A percentile compares a stretch with the other conserved stretches of the same genome.
phyloP scores from a whole-genome alignment of 2,888 invertebrate species.

The Calliphora vomitoria region DNA sequence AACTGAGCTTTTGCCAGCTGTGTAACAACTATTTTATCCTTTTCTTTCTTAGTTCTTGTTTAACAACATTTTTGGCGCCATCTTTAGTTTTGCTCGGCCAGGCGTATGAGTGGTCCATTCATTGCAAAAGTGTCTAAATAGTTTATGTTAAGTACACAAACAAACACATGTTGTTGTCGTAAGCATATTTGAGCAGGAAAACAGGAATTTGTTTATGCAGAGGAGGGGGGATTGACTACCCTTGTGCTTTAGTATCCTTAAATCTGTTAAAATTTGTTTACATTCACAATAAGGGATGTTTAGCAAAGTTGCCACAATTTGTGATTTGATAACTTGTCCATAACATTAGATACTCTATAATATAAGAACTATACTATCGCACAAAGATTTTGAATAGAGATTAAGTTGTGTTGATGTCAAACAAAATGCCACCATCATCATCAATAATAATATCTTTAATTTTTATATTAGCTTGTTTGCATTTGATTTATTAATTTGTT shows the following conservation, averaged over 20 bases:
- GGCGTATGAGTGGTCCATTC: constrained; percentile 34
- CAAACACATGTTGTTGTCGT: background rate
- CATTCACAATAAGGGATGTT: constrained; percentile 21
- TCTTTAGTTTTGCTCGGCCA: constrained; percentile 62
- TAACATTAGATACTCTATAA: too few relatives aligned
- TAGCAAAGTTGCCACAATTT: constrained; percentile 48
- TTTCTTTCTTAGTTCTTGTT: constrained; percentile 37
- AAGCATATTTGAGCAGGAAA: background rate
- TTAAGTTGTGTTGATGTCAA: too few relatives aligned
- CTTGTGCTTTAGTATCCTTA: constrained; percentile 7
- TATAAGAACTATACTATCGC: too few relatives aligned
- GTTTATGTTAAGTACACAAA: background rate
- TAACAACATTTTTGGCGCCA: constrained; percentile 65
- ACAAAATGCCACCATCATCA: too few relatives aligned
- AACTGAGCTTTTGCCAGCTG: constrained; percentile 67
- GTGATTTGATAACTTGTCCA: background rate
- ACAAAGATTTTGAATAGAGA: too few relatives aligned
- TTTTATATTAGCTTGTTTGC: background rate
- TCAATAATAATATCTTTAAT: too few relatives aligned
- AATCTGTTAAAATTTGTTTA: constrained; percentile 26
- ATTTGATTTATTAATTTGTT: background rate
- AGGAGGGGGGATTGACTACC: too few relatives aligned
- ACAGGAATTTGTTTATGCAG: background rate
- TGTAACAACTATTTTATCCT: constrained; percentile 65
- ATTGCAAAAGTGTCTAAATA: constrained; percentile 31